Percentiles rank a stretch among this genome's conserved stretches.
These are phyloP conservation scores for Strix aluco DNA, from an alignment of 2,113 vertebrate species.

Conservation along the genomic window DNA sequence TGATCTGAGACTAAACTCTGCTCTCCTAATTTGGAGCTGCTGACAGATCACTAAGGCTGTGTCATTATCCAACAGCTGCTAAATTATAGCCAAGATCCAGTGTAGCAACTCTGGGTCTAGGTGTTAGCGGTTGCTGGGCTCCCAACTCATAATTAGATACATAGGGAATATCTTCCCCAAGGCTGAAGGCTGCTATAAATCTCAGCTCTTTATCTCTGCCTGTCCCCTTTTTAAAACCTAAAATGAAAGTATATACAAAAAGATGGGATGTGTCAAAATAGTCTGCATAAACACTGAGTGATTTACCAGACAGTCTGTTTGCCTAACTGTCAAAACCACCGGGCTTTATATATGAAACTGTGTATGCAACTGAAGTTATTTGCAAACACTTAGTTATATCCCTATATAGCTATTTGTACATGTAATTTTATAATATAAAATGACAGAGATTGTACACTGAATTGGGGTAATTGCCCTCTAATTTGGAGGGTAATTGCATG, in stretches of 20 bases:
- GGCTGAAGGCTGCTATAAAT: slow-evolving; percentile 49
- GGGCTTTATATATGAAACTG: slow-evolving; percentile 47
- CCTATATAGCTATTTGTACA: slow-evolving; percentile 64
- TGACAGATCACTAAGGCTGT: slow-evolving; percentile 36
- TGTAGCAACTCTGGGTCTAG: slow-evolving; percentile 25
- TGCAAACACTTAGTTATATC: slow-evolving; percentile 66
- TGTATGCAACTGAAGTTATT: slow-evolving; percentile 61
- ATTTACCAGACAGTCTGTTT: slow-evolving; percentile 68
- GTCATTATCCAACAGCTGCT: slow-evolving; percentile 52
- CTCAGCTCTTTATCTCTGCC: slow-evolving; percentile 51
- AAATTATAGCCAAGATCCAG: slow-evolving; percentile 53
- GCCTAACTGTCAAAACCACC: slow-evolving; percentile 67
- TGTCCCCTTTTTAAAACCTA: slow-evolving; percentile 62
- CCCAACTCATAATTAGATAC: slow-evolving; percentile 54
- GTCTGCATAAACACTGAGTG: slow-evolving; percentile 65
- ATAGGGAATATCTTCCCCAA: slow-evolving; percentile 43
- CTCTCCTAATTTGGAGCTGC: slow-evolving; percentile 49
- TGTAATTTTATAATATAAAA: slow-evolving; percentile 61
- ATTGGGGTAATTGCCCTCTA: slow-evolving; percentile 70
- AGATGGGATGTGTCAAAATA: slow-evolving; percentile 70
- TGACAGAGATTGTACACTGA: slow-evolving; percentile 54
- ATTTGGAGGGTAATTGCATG: slow-evolving; percentile 69
- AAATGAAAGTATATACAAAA: slow-evolving; percentile 51
- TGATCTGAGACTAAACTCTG: slow-evolving; percentile 47
- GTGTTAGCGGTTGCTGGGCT: slow-evolving; percentile 37